A percentile compares a stretch with the other conserved stretches of the same genome.
phyloP scores from a whole-genome alignment of 1,140 invertebrate genomes.

The Argopecten irradians region DNA sequence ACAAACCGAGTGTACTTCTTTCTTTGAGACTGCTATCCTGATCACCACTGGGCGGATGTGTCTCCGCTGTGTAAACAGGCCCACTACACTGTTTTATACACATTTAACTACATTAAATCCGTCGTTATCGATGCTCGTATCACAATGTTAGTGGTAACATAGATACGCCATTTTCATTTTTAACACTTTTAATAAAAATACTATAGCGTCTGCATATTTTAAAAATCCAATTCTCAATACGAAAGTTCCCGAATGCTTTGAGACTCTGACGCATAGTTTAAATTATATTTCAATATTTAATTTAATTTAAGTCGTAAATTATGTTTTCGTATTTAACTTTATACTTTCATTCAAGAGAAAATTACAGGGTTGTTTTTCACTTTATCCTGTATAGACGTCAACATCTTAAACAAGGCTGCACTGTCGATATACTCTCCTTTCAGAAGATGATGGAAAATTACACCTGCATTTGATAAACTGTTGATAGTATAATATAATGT shows the following conservation, averaged over 20 bases:
- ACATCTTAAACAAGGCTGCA: not conserved
- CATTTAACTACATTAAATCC: not conserved
- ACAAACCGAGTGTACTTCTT: too few species aligned
- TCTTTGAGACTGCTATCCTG: too few species aligned
- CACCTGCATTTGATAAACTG: not conserved
- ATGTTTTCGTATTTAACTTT: not conserved
- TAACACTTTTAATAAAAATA: not conserved
- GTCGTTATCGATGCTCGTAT: not conserved
- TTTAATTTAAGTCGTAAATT: not conserved
- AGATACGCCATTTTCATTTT: not conserved
- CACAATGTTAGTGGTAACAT: not conserved
- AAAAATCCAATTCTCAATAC: too few species aligned
- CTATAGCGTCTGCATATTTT: not conserved
- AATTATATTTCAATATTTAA: not conserved
- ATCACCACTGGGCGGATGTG: too few species aligned
- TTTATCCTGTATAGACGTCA: not conserved
- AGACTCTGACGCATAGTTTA: not conserved
- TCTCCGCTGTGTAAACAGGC: not conserved
- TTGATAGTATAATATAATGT: too few species aligned
- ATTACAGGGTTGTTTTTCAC: not conserved
- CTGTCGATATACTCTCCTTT: not conserved
- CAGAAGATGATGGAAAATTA: not conserved
- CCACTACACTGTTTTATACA: not conserved
- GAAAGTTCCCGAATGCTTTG: not conserved
- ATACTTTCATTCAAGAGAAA: not conserved